A percentile compares a stretch with the other conserved stretches of the same genome.
Evolutionary conservation across 2,888 invertebrate genomes (phyloP).

Genomic region (Coenonympha glycerion): DNA sequence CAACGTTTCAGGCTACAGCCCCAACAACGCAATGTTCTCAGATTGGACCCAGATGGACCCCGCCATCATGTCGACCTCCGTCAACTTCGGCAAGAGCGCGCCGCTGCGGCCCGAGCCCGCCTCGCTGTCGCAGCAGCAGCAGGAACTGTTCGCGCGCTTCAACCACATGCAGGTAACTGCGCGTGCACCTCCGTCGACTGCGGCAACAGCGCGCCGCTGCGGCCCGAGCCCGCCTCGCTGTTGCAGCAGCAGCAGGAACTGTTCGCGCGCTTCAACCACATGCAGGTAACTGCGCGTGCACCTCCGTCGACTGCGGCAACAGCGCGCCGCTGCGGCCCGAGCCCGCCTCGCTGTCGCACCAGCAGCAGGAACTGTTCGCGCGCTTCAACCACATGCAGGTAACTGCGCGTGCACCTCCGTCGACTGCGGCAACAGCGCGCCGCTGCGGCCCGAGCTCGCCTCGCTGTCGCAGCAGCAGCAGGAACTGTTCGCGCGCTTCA

Average conservation of each 20-base stretch:
- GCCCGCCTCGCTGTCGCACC: conserved; percentile 33
- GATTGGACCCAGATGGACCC: conserved; percentile 96
- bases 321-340: conserved; percentile 28
- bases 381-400: conserved; percentile 55
- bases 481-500: conserved; percentile 63
- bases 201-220: conserved; percentile 44
- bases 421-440: conserved; percentile 59
- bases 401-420: conserved; percentile 81
- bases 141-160: conserved; percentile 63
- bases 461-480: conserved; percentile 47
- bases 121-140: conserved; percentile 46
- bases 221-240: conserved; percentile 24
- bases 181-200: conserved; percentile 80
- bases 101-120: conserved; percentile 21
- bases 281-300: conserved; percentile 70
- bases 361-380: conserved; percentile 61
- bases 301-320: conserved; percentile 77
- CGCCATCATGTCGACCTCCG: conserved; percentile 88
- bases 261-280: conserved; percentile 62
- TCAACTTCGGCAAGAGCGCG: conserved; percentile 64
- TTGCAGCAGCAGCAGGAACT: conserved; percentile 55
- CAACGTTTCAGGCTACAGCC: conserved; percentile 48
- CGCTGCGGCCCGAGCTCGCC: conserved; percentile 16
- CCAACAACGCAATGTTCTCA: conserved; percentile 71
- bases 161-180: conserved; percentile 47